These are phyloP conservation scores for Apostichopus leukothele DNA, from an alignment of 53 echinoderm and acorn worm species.

Conservation along the genomic window DNA sequence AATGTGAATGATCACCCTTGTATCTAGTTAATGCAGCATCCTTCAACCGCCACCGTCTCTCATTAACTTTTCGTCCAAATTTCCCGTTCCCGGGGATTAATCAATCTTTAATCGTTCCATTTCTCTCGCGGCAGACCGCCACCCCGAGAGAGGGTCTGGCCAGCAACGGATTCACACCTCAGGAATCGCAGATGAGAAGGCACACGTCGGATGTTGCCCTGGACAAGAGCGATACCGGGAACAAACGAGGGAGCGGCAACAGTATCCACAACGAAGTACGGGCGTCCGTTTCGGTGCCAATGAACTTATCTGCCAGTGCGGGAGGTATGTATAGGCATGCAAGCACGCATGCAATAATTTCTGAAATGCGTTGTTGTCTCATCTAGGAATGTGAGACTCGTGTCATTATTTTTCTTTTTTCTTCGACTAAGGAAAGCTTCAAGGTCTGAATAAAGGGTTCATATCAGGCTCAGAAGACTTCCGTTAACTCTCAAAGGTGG, in stretches of 20 bases:
- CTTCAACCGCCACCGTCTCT: no score
- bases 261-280: slow-evolving; percentile 38
- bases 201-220: slow-evolving; percentile 41
- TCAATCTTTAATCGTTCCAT: no score
- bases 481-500: no score
- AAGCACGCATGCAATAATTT: no score
- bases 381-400: neutral
- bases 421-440: no score
- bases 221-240: slow-evolving; percentile 15
- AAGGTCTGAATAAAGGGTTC: no score
- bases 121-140: slow-evolving; percentile 13
- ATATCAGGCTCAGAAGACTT: no score
- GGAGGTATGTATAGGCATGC: slow-evolving; percentile 10
- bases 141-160: slow-evolving; percentile 48
- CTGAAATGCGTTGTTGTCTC: no score
- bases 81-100: no score
- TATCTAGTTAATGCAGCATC: no score
- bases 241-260: slow-evolving; percentile 1
- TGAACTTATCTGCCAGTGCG: slow-evolving; percentile 43
- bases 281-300: slow-evolving; percentile 41
- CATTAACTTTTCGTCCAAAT: no score
- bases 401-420: neutral
- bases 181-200: slow-evolving; percentile 38
- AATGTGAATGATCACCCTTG: no score
- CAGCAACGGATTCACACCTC: slow-evolving; percentile 49